Conservation (phyloP, 2,888 invertebrate species). For the Yponomeuta evonymella region DNA sequence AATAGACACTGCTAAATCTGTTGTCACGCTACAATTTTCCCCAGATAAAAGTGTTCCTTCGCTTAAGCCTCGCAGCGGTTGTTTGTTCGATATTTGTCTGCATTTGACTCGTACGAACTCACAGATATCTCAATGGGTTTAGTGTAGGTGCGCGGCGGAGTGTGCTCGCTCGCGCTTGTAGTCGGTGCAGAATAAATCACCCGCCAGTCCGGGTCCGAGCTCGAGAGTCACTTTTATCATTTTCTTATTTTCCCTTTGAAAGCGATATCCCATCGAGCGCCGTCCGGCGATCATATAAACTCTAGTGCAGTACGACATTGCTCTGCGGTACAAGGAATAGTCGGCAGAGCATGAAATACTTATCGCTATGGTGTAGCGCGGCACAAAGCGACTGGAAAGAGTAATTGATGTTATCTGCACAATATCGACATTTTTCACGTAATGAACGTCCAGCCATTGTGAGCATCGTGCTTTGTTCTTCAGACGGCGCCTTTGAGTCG, state of each 20-base stretch:
- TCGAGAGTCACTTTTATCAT: conserved; percentile 1
- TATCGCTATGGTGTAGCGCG: neutral
- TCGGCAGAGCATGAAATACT: neutral
- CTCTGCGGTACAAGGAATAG: neutral
- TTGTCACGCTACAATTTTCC: neutral
- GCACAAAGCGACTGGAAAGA: conserved; percentile 14
- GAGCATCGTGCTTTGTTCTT: neutral
- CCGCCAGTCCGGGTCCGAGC: neutral
- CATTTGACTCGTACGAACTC: neutral
- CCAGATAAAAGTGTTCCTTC: neutral
- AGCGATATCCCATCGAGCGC: neutral
- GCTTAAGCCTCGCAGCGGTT: neutral
- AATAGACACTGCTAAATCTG: neutral
- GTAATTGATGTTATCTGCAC: conserved; percentile 40
- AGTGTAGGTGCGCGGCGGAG: neutral
- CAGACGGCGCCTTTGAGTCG: neutral
- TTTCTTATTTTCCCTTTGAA: conserved; percentile 1
- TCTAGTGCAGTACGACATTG: neutral
- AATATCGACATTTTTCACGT: conserved; percentile 34
- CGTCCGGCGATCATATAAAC: conserved; percentile 1
- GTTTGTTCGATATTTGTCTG: neutral
- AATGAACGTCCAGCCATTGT: conserved; percentile 20
- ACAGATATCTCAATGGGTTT: conserved; percentile 1
- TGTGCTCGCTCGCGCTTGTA: neutral
- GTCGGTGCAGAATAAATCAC: neutral